These are phyloP conservation scores for Hydrotaea cyrtoneurina DNA, from an alignment of 2,888 invertebrate species.

Conservation along the genomic window DNA sequence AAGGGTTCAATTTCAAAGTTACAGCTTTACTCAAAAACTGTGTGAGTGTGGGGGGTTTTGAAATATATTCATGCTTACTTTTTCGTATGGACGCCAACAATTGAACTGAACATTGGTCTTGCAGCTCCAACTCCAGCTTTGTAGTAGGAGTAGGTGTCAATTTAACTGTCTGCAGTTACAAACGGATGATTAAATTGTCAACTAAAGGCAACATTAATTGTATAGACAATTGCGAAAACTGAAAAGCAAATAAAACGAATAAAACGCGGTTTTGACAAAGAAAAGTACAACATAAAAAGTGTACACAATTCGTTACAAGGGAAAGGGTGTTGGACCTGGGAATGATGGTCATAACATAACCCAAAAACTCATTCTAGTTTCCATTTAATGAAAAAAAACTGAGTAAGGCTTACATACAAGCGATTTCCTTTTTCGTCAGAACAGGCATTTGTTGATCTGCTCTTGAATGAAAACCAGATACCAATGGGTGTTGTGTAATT, in stretches of 20 bases:
- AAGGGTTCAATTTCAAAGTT: constrained; percentile 42
- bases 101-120: neutral
- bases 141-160: constrained; percentile 60
- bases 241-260: neutral
- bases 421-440: too few species aligned
- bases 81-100: neutral
- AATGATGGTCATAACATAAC: too few species aligned
- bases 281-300: neutral
- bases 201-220: constrained; percentile 45
- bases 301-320: neutral
- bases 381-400: too few species aligned
- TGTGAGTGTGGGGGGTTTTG: constrained; percentile 8
- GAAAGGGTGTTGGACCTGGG: neutral
- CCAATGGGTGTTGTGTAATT: too few species aligned
- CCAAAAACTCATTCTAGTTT: too few species aligned
- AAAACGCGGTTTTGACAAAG: neutral
- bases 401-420: too few species aligned
- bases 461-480: too few species aligned
- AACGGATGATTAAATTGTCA: constrained; percentile 61
- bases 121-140: constrained; percentile 38
- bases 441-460: too few species aligned
- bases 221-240: constrained; percentile 9
- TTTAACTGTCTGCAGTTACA: constrained; percentile 60
- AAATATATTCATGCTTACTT: neutral
- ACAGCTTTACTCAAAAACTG: constrained; percentile 8